Base-by-base conservation (phyloP, 1,140 invertebrate species). In the Homarus americanus region DNA sequence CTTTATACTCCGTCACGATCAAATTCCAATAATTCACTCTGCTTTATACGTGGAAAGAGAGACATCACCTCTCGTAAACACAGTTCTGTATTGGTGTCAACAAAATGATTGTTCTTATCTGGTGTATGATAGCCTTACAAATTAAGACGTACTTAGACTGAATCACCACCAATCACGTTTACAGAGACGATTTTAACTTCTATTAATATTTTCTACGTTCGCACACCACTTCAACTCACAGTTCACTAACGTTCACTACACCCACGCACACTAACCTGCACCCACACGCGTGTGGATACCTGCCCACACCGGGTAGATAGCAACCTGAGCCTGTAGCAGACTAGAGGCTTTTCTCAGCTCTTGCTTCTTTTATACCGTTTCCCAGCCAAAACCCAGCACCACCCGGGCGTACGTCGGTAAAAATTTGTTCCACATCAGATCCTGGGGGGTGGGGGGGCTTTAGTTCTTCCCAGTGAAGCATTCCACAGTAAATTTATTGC, bases 301-400 rank as follows among this genome's bases (percentile, higher is more conserved):
- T 79, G 40, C 76, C 24, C 76, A 41, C 76, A 49, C 76, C 40
- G 40, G 76, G 49, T 79, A 40, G 76, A 44, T 79, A 79, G 40
- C 40, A 79, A 79, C 38, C 76, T 79, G 76, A 79, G 76, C 76
- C 76, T 79, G 76, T 32, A 79, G 76, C 76, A 79, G 76, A 79
- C 76, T 79, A 79, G 76, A 49, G 44, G 76, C 40, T 79, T 79
- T 79, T 79, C 76, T 79, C 76, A 79, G 76, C 76, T 79, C 76
- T 79, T 79, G 76, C 76, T 49, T 79, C 76, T 79, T 79, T 79
- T 79, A 79, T 79, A 79, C 63, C 63, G 1, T 32, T 5, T 40
- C 76, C 76, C 76, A 79, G 76, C 76, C 76, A 79, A 41, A 79
- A 44, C 76, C 76, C 76, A 79, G 76, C 40, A 79, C 28, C 76